These are phyloP conservation scores for Ptyas mucosa DNA, from an alignment of 2,113 vertebrate genomes.

Conservation along the genomic window DNA sequence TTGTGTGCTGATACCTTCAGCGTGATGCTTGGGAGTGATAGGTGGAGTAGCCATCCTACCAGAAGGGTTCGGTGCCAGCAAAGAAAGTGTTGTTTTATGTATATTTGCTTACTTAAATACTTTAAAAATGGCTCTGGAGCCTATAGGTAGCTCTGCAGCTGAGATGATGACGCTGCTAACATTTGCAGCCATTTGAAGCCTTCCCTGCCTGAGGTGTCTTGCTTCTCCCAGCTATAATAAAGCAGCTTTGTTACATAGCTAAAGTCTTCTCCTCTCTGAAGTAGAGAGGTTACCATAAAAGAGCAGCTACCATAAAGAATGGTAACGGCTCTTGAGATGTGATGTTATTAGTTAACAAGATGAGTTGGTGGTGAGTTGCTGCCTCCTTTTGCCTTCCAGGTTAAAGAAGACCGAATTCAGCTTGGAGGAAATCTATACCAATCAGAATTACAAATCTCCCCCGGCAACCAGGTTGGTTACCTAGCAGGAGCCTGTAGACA, in stretches of 20 bases:
- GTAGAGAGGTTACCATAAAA: too few relatives aligned
- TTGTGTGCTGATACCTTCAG: not conserved
- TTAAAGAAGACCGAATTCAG: slow-evolving; percentile 97
- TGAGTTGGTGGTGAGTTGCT: not conserved
- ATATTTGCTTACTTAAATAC: not conserved
- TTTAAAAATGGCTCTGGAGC: not conserved
- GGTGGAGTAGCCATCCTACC: not conserved
- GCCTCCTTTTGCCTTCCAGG: slow-evolving; percentile 66
- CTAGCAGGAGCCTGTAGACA: not conserved
- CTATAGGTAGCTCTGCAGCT: not conserved
- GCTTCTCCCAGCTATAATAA: not conserved
- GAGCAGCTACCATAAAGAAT: not conserved
- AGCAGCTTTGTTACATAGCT: not conserved
- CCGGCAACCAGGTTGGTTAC: slow-evolving; percentile 81
- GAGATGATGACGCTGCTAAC: not conserved
- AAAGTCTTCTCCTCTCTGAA: too few relatives aligned
- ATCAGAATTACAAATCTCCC: slow-evolving; percentile 94
- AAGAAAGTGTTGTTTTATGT: not conserved
- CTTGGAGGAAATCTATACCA: slow-evolving; percentile 97
- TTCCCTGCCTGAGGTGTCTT: not conserved
- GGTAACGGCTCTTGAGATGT: not conserved
- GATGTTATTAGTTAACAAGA: not conserved
- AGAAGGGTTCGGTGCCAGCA: not conserved
- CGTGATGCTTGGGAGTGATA: not conserved
- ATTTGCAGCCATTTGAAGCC: not conserved